A percentile compares a stretch with the other conserved stretches of the same genome.
Evolutionary conservation across 2,797 vertebrate species (phyloP).

Genomic region (Pangasius mekongensis): DNA sequence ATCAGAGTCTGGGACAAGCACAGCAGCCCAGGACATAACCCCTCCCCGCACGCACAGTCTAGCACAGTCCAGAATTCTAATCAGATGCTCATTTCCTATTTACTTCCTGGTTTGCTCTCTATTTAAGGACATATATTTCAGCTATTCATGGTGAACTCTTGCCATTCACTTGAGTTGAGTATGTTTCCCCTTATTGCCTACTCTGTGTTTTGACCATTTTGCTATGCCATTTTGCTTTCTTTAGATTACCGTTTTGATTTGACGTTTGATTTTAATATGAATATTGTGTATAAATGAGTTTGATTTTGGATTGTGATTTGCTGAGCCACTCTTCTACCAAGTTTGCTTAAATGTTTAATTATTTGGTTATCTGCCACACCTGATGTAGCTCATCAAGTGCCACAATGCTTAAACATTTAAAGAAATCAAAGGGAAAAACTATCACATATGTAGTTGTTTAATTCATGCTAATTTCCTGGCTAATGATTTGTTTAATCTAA

Average conservation of each 20-base stretch:
- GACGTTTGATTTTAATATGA: not conserved
- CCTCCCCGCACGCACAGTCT: not conserved
- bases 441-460: too few relatives aligned
- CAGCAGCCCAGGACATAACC: not conserved
- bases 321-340: not conserved
- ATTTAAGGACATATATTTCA: not conserved
- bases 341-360: not conserved
- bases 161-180: not conserved
- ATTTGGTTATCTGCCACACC: too few relatives aligned
- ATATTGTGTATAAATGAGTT: not conserved
- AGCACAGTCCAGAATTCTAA: not conserved
- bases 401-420: too few relatives aligned
- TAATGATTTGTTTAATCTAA: too few relatives aligned
- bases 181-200: not conserved
- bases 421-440: too few relatives aligned
- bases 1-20: not conserved
- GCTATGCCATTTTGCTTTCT: not conserved
- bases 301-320: not conserved
- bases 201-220: not conserved
- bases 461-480: too few relatives aligned
- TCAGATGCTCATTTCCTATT: not conserved
- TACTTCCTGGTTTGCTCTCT: not conserved
- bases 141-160: not conserved
- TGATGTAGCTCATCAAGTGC: too few relatives aligned
- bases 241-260: not conserved